These are phyloP conservation scores for Bubalus kerabau DNA, from an alignment of 2,113 vertebrate genomes.

Conservation along the genomic window DNA sequence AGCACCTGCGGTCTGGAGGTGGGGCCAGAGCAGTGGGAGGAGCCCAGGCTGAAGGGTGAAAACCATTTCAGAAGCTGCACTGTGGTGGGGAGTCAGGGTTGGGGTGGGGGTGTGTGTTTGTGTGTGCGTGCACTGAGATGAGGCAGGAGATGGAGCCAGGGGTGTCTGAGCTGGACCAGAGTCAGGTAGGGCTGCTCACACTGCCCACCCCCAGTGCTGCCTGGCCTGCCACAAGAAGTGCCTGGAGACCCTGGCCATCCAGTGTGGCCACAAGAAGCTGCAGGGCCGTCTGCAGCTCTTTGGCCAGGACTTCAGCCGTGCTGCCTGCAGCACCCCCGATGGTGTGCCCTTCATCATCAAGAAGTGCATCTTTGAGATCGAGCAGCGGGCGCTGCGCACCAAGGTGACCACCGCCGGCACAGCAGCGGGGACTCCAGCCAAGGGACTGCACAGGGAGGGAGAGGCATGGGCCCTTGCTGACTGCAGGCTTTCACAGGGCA, in stretches of 20 bases:
- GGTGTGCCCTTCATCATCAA: conserved; percentile 93
- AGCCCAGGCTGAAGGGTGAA: neutral
- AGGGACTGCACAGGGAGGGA: fast-evolving
- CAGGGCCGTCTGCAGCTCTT: conserved; percentile 95
- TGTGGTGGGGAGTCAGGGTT: fast-evolving
- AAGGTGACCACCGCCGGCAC: conserved; percentile 81
- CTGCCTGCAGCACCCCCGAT: conserved; percentile 78
- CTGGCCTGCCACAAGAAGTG: conserved; percentile 97
- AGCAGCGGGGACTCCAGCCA: fast-evolving
- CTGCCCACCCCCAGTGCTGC: conserved; percentile 84
- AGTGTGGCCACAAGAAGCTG: conserved; percentile 96
- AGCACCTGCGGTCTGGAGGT: no score
- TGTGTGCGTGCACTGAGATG: fast-evolving
- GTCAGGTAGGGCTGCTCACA: fast-evolving
- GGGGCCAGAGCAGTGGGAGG: neutral
- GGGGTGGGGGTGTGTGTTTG: fast-evolving
- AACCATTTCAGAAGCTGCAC: neutral
- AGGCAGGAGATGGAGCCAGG: neutral
- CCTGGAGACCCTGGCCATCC: conserved; percentile 95
- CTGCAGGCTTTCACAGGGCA: conserved; percentile 82
- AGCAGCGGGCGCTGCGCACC: conserved; percentile 89
- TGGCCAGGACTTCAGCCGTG: conserved; percentile 87
- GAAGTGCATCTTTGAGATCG: conserved; percentile 93
- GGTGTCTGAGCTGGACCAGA: neutral
- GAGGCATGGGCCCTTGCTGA: neutral